Conservation (phyloP, 2,113 vertebrate genomes). For the Typhlomys cinereus region DNA sequence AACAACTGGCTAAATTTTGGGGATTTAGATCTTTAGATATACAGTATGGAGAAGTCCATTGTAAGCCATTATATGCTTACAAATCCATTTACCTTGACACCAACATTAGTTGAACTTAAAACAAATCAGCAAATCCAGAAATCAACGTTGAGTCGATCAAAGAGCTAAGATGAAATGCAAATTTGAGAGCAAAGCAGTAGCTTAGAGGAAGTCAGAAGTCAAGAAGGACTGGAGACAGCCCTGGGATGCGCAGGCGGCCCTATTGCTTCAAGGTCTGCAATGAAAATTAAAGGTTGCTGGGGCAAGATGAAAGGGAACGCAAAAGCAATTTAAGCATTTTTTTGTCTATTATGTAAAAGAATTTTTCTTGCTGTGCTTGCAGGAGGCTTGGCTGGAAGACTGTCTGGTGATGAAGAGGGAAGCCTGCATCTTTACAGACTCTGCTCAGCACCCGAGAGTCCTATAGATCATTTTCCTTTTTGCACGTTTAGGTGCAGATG, state of each 20-base stretch:
- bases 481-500: no score
- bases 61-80: background rate
- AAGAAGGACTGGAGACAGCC: background rate
- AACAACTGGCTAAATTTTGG: background rate
- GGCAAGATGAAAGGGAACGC: background rate
- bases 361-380: background rate
- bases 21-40: background rate
- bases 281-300: background rate
- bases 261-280: background rate
- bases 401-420: background rate
- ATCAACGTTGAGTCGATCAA: background rate
- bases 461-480: rapidly evolving
- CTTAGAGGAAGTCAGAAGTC: background rate
- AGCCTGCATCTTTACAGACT: rapidly evolving
- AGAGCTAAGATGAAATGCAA: background rate
- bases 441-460: rapidly evolving
- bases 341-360: background rate
- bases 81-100: background rate
- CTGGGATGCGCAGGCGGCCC: rapidly evolving
- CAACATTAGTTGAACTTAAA: background rate
- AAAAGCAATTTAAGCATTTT: background rate
- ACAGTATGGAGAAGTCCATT: background rate
- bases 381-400: background rate
- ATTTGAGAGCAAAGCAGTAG: background rate
- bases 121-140: background rate